These are phyloP conservation scores for Lamellibrachia luymesi DNA, from an alignment of 1,140 invertebrate genomes.

Conservation along the genomic window DNA sequence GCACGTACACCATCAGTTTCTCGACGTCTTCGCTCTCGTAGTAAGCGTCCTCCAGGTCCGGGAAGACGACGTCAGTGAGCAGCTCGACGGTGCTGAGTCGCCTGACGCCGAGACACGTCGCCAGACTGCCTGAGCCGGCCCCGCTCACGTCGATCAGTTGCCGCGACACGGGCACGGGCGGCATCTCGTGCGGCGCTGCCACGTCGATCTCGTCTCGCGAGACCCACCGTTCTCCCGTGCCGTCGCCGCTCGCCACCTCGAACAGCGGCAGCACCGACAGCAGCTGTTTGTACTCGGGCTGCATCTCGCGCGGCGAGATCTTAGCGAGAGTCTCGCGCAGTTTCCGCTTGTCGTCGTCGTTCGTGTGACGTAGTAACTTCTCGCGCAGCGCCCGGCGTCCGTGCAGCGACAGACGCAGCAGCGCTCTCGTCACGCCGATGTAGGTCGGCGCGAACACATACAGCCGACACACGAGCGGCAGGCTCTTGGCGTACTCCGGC, in stretches of 20 bases:
- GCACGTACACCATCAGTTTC: constrained; percentile 23
- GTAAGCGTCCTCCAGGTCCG: constrained; percentile 17
- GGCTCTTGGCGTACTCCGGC: constrained; percentile 24
- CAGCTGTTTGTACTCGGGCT: constrained; percentile 15
- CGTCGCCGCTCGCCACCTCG: constrained; percentile 6
- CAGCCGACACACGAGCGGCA: constrained; percentile 2
- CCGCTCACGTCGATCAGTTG: constrained; percentile 11
- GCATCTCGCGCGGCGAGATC: constrained; percentile 24
- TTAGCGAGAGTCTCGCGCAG: constrained; percentile 19
- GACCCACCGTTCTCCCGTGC: constrained; percentile 8
- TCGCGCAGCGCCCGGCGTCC: not conserved
- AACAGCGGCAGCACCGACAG: constrained; percentile 24
- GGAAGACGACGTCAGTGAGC: constrained; percentile 25
- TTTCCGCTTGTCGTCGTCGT: constrained; percentile 18
- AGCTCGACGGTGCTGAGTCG: constrained; percentile 20
- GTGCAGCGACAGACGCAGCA: not conserved
- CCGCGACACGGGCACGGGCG: constrained; percentile 19
- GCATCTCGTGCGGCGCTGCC: constrained; percentile 25
- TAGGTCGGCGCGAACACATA: constrained; percentile 26
- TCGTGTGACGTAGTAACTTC: not conserved
- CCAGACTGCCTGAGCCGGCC: not conserved
- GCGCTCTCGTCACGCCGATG: constrained; percentile 18
- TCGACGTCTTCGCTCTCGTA: constrained; percentile 20
- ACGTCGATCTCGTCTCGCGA: constrained; percentile 20
- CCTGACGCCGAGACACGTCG: constrained; percentile 15